phyloP scores from a whole-genome alignment of 2,113 vertebrate species.

The Tupaia chinensis region DNA sequence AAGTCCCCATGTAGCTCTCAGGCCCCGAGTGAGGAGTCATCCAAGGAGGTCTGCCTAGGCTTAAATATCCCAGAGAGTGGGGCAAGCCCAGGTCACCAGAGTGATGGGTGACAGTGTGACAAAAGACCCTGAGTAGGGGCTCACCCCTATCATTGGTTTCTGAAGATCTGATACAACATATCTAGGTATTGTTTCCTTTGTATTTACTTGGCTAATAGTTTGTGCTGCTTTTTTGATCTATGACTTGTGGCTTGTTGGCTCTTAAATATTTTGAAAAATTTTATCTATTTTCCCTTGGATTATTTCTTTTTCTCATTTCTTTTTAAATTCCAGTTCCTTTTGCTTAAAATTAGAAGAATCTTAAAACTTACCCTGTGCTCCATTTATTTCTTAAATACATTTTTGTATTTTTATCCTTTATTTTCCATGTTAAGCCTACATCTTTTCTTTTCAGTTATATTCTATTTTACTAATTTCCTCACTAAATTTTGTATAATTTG shows the following conservation, averaged over 20 bases:
- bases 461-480: background rate
- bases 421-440: background rate
- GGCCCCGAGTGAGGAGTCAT: too few species aligned
- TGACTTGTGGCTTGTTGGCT: background rate
- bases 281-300: background rate
- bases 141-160: background rate
- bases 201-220: background rate
- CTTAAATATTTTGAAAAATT: background rate
- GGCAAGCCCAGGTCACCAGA: too few species aligned
- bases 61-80: too few species aligned
- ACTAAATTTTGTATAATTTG: background rate
- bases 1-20: too few species aligned
- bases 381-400: background rate
- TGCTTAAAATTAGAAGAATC: background rate
- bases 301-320: background rate
- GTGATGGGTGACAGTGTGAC: too few species aligned
- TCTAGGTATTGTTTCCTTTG: background rate
- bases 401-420: background rate
- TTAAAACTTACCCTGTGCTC: background rate
- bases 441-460: conserved; percentile 44
- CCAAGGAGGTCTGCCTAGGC: too few species aligned
- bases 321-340: background rate
- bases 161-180: background rate
- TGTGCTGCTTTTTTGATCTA: background rate
- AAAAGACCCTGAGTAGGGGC: too few species aligned